A percentile compares a stretch with the other conserved stretches of the same genome.
These are phyloP conservation scores for Gallinago media DNA, from an alignment of 2,113 vertebrate genomes.

Conservation along the genomic window DNA sequence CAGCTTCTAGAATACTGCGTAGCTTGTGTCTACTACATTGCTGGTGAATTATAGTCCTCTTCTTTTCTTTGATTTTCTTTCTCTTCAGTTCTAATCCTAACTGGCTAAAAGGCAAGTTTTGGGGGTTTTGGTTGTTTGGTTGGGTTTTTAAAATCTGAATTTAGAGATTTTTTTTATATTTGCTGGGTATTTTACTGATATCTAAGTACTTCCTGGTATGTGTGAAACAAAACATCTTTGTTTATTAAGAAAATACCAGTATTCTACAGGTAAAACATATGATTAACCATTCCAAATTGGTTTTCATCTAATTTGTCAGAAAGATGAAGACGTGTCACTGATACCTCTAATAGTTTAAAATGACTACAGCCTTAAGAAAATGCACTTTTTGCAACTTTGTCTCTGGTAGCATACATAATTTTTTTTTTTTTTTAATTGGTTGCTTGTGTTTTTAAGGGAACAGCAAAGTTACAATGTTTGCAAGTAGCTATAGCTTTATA, in stretches of 20 bases:
- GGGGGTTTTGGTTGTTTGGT: rapidly evolving
- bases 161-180: background rate
- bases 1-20: background rate
- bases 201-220: background rate
- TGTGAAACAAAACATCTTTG: background rate
- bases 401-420: background rate
- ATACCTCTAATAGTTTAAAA: background rate
- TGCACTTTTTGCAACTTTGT: background rate
- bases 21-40: background rate
- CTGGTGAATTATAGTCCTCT: background rate
- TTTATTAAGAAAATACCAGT: background rate
- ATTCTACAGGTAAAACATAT: background rate
- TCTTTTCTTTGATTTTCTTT: background rate
- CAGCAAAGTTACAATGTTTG: background rate
- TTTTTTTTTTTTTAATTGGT: background rate
- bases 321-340: background rate
- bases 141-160: background rate
- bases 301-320: background rate
- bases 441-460: background rate
- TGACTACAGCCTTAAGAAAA: background rate
- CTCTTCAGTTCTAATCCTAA: background rate
- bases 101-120: rapidly evolving
- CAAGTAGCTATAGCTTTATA: background rate
- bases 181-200: background rate
- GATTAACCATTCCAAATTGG: background rate